Percentiles rank a stretch among this genome's conserved stretches.
These are phyloP conservation scores for Neodiprion pinetum DNA, from an alignment of 1,140 invertebrate species.

Conservation along the genomic window DNA sequence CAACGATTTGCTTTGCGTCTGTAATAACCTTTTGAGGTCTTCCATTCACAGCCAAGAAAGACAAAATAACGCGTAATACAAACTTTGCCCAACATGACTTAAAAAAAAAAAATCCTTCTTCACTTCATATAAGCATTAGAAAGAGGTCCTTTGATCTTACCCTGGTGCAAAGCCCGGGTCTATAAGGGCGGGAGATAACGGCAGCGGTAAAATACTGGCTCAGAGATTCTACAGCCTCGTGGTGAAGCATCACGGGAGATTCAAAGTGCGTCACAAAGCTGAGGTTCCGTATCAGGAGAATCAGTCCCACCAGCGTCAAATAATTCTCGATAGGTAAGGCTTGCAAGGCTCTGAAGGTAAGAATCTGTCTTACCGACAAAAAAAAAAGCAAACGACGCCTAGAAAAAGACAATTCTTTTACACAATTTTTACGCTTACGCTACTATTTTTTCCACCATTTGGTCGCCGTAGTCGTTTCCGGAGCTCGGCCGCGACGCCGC, in stretches of 20 bases:
- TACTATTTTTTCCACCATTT: not conserved
- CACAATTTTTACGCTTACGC: not conserved
- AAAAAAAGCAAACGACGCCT: no score
- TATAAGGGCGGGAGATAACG: conserved; percentile 27
- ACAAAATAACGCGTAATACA: no score
- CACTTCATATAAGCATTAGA: not conserved
- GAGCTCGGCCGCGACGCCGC: conserved; percentile 3
- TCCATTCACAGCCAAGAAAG: no score
- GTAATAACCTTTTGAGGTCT: no score
- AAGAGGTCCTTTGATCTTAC: conserved; percentile 14
- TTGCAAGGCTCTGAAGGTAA: not conserved
- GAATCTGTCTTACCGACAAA: not conserved
- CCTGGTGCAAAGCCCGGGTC: conserved; percentile 25
- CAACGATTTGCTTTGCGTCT: no score
- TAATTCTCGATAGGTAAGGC: not conserved
- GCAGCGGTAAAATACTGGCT: conserved; percentile 25
- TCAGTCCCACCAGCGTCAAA: conserved; percentile 11
- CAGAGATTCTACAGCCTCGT: conserved; percentile 18
- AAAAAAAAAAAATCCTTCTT: no score
- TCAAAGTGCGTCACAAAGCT: not conserved
- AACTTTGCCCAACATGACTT: no score
- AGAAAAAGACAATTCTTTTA: no score
- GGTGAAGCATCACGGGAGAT: not conserved
- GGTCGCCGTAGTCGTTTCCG: conserved; percentile 17
- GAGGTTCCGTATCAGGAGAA: conserved; percentile 16